A percentile compares a stretch with the other conserved stretches of the same genome.
These are phyloP conservation scores for Stichopus chloronotus DNA, from an alignment of 35 echinoderm and acorn worm genomes.

Conservation along the genomic window DNA sequence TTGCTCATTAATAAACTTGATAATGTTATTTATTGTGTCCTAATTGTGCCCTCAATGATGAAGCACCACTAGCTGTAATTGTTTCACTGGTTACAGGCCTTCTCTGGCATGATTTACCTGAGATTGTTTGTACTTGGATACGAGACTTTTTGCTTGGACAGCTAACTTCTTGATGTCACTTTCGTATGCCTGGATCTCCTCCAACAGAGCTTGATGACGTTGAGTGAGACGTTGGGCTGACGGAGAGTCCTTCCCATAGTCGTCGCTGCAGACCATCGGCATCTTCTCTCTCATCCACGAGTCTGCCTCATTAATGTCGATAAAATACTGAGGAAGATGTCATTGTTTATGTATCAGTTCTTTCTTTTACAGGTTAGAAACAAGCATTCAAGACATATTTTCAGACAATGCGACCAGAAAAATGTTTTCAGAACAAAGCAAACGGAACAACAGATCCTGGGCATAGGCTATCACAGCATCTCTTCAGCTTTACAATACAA, in stretches of 20 bases:
- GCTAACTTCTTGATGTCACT: constrained; percentile 85
- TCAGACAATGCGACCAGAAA: neutral
- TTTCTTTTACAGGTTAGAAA: neutral
- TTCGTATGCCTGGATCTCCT: constrained; percentile 95
- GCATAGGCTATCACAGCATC: no score
- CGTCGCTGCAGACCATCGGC: constrained; percentile 95
- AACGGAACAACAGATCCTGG: no score
- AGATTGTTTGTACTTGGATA: constrained; percentile 64
- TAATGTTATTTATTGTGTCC: no score
- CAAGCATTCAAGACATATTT: neutral
- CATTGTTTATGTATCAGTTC: no score
- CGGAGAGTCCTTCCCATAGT: constrained; percentile 87
- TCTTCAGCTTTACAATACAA: no score
- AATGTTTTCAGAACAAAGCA: neutral
- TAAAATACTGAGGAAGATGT: constrained; percentile 77
- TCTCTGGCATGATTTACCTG: constrained; percentile 48
- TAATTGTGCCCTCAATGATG: no score
- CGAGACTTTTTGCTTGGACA: constrained; percentile 74
- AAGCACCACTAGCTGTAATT: no score
- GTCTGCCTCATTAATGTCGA: constrained; percentile 99
- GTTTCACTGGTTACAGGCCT: no score
- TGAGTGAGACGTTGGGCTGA: constrained; percentile 81
- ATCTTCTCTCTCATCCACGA: constrained; percentile 99
- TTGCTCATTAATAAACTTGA: no score
- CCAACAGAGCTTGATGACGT: constrained; percentile 78